Evolutionary conservation across 2,888 invertebrate species (phyloP).

Genomic region (Tribolium freemani): DNA sequence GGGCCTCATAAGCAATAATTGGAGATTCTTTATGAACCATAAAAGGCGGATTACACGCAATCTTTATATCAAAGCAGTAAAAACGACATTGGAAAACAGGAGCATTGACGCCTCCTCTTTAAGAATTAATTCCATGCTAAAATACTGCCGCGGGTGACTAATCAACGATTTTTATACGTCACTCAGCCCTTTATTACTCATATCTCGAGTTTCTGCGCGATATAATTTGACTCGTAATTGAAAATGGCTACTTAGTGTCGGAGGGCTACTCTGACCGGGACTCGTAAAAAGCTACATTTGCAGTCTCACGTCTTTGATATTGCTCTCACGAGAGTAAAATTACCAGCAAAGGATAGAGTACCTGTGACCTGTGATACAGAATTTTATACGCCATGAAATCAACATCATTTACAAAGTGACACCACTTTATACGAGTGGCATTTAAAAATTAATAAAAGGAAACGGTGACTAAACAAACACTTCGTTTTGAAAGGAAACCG

Average conservation of each 20-base stretch:
- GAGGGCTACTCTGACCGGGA: background rate
- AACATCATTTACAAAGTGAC: background rate
- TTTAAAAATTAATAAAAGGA: background rate
- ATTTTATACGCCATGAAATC: background rate
- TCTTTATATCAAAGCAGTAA: conserved; percentile 55
- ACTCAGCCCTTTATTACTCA: conserved; percentile 31
- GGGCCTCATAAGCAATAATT: conserved; percentile 60
- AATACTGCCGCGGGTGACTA: conserved; percentile 21
- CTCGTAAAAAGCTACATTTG: conserved; percentile 9
- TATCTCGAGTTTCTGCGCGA: conserved; percentile 42
- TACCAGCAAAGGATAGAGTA: background rate
- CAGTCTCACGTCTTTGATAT: conserved; percentile 1
- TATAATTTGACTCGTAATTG: conserved; percentile 38
- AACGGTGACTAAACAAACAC: background rate
- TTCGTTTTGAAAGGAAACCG: background rate
- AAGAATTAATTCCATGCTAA: conserved; percentile 38
- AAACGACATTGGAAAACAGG: conserved; percentile 42
- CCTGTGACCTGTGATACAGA: background rate
- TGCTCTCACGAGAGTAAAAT: background rate
- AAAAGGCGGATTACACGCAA: conserved; percentile 57
- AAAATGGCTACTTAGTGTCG: conserved; percentile 34
- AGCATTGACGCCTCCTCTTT: background rate
- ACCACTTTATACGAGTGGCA: background rate
- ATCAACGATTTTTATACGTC: conserved; percentile 41
- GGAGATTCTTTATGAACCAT: conserved; percentile 60